Evolutionary conservation across 1,140 invertebrate species (phyloP), one percentile per base, ranked within the genome.

Genomic region (Papilio polyxenes): DNA sequence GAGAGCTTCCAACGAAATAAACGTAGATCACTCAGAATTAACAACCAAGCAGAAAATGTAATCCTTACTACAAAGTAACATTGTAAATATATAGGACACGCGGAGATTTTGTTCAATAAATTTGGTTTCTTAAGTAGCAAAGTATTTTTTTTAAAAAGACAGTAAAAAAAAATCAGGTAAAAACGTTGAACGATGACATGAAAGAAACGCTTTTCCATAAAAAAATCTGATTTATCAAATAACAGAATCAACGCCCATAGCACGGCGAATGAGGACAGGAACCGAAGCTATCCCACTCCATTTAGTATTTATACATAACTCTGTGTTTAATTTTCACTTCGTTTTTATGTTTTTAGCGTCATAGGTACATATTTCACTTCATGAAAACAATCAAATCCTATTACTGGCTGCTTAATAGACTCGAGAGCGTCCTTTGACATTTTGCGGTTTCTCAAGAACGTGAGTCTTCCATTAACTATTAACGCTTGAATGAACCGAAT

Each of bases 391-490:
- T 72, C 13, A 15, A 72, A 37, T 6, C 65, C 4, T 17, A 37
- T 72, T 72, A 31, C 31, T 15, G 37, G 8, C 65, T 72, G 4
- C 11, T 13, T 15, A 37, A 56, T 56, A 13, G 31, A 40, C 11
- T 40, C 23, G 17, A 37, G 65, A 72, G 6, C 11, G 31, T 72
- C 23, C 65, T 72, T 72, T 72, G 65, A 72, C 31, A 72, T 72
- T 72, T 72, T 72, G 65, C 11, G 65, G 65, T 72, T 72, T 72
- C 23, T 72, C 65, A 13, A 23, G 20, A 65, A 72, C 65, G 65
- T 72, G 65, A 72, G 31, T 72, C 65, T 37, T 72, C 31, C 65
- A 40, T 72, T 72, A 72, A 72, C 11, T 72, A 72, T 72, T 72
- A 72, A 72, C 11, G 13, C 23, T 1, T 72, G 31, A 72, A 72